These are phyloP conservation scores for Avahi laniger DNA, from an alignment of 2,797 vertebrate species.

Conservation along the genomic window DNA sequence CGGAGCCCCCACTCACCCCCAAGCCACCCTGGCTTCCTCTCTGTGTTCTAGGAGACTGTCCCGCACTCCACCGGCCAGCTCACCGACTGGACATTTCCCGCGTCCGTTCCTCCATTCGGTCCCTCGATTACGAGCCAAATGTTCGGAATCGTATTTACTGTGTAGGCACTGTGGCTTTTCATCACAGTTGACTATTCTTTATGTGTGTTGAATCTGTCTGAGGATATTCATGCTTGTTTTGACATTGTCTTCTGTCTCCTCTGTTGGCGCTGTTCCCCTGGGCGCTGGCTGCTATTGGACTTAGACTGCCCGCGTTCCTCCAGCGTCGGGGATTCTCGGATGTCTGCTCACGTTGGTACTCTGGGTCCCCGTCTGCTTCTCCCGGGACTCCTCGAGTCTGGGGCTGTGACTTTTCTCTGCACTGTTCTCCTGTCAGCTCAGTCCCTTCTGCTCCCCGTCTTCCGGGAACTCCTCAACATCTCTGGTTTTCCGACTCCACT, in stretches of 20 bases:
- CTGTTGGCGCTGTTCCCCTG: background rate
- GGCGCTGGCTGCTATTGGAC: background rate
- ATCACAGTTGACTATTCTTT: background rate
- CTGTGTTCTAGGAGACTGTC: background rate
- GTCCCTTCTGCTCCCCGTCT: background rate
- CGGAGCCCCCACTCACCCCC: too few relatives aligned
- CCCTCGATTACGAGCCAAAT: background rate
- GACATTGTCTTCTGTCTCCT: background rate
- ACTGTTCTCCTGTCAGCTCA: background rate
- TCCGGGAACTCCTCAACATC: background rate
- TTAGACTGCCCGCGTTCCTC: background rate
- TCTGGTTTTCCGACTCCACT: background rate
- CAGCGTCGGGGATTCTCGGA: too few relatives aligned
- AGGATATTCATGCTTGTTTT: background rate
- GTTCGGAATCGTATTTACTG: background rate
- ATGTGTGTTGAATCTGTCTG: background rate
- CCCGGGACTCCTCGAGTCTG: rapidly evolving
- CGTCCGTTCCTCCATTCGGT: background rate
- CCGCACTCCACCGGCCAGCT: background rate
- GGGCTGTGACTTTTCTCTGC: background rate
- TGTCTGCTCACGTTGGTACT: background rate
- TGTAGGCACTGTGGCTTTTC: background rate
- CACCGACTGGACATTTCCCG: background rate
- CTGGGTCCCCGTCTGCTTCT: background rate
- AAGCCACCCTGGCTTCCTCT: too few relatives aligned